Base-by-base conservation (phyloP, 2,888 invertebrate species). In the Torymus auratus region DNA sequence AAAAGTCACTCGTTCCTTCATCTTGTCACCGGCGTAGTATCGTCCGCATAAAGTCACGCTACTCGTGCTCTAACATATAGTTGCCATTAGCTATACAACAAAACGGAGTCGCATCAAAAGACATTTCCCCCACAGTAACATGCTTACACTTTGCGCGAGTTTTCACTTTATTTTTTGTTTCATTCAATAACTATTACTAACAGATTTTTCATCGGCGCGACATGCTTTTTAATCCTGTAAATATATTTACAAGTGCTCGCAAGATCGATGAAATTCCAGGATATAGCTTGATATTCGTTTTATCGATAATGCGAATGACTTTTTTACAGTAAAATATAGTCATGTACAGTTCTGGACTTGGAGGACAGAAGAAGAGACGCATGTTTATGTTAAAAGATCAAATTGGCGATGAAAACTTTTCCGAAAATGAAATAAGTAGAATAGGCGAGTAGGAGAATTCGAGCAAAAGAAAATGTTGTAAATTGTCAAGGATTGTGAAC, bases 31-130 rank as follows among this genome's bases (percentile, higher is more conserved):
- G 73, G 83, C 79, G 84, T 84, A 84, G 86, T 81, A 82, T 50
- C 81, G 82, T 84, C 84, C 83, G 78, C 84, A 82, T 75, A 83
- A 83, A 82, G 83, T 85, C 83, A 84, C 84, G 84, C 85, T 72
- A 82, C 82, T 83, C 83, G 82, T 84, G 11, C 56, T 13, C 14
- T 20, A 50, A 80, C 14, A 64, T 55, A 69, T 69, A 69, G n/a
- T 15, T 69, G 13, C 20, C 13, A 20, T 55, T 55, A 10, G 7
- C 41, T n/a, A 20, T 20, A 15, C 20, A 17, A 20, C 11, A 12
- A 41, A 52, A 67, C 65, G 15, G 52, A 41, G 17, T 67, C 23
- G 17, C 41, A 52, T 41, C 41, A 41, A 41, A 41, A 41, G 41
- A 7, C 7, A 41, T 17, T 11, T 50, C 5, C 52, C 17, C 17